These are phyloP conservation scores for Casuarius casuarius DNA, from an alignment of 2,113 vertebrate genomes.

Conservation along the genomic window DNA sequence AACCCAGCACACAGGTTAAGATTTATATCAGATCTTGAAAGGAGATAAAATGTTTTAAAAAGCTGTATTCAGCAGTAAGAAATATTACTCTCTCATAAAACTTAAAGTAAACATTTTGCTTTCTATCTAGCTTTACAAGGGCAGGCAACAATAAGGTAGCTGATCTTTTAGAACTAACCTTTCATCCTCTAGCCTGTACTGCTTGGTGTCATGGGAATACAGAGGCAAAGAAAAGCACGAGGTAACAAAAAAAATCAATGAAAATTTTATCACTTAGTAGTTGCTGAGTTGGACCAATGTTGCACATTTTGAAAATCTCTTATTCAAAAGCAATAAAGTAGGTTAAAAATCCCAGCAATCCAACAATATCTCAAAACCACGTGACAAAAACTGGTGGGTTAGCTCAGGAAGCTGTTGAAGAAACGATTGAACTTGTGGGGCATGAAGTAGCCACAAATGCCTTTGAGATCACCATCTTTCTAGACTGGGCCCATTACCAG, in stretches of 20 bases:
- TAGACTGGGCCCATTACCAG: not conserved
- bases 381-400: not conserved
- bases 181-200: not conserved
- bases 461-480: conserved; percentile 7
- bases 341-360: not conserved
- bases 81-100: not conserved
- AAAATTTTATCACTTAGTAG: not conserved
- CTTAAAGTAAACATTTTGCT: not conserved
- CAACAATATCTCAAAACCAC: not conserved
- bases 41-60: not conserved
- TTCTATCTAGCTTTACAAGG: not conserved
- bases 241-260: not conserved
- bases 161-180: not conserved
- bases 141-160: not conserved
- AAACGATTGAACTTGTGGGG: not conserved
- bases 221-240: not conserved
- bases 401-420: not conserved
- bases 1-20: not conserved
- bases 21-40: not conserved
- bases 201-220: not conserved
- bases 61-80: not conserved
- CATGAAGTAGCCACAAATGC: not conserved
- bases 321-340: not conserved
- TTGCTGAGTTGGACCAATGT: not conserved
- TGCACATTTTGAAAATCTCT: not conserved